Evolutionary conservation across 1,140 invertebrate species (phyloP), one percentile per base, ranked within the genome.

Genomic region (Piezodorus guildinii): DNA sequence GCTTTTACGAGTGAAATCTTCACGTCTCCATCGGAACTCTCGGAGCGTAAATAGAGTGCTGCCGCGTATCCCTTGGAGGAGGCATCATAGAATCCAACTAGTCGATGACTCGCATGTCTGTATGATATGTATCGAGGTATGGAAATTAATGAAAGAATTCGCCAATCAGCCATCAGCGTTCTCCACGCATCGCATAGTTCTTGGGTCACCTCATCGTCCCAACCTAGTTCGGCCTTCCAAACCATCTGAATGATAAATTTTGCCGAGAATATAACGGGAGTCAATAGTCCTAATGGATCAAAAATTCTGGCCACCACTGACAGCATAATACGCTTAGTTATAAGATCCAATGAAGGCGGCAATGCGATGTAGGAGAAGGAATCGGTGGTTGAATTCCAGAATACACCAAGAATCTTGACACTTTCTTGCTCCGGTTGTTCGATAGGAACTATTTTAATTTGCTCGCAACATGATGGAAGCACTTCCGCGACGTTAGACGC

Each of bases 251-350:
- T 19, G 0, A 67, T 8, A 3, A 34, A 4, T 68, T 78, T 79
- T 2, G 72, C 68, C 25, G 59, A 64, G 2, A 72, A 68, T 3
- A 70, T 68, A 8, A 74, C 56, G 4, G 75, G 73, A 0, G 71
- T 65, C 0, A 76, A 21, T 68, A 72, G 73, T 0, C 75, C 74
- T 8, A 77, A 39, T 1, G 75, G 76, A 66, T 77, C 75, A 66
- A 73, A 78, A 27, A 78, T 66, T 17, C 69, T 70, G 12, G 67
- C 64, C 2, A 74, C 71, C 1, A 67, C 65, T 3, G 73, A 74
- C 14, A 76, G 43, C 1, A 75, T 23, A 4, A 34, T 21, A 25
- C 74, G 58, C 69, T 76, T 75, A 2, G 68, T 68, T 16, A 70
- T 45, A 17, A 60, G 62, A 14, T 66, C 54, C 34, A 62, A 25